Evolutionary conservation across 2,888 invertebrate species (phyloP), one percentile per base, ranked within the genome.

Genomic region (Apodemia mormo): DNA sequence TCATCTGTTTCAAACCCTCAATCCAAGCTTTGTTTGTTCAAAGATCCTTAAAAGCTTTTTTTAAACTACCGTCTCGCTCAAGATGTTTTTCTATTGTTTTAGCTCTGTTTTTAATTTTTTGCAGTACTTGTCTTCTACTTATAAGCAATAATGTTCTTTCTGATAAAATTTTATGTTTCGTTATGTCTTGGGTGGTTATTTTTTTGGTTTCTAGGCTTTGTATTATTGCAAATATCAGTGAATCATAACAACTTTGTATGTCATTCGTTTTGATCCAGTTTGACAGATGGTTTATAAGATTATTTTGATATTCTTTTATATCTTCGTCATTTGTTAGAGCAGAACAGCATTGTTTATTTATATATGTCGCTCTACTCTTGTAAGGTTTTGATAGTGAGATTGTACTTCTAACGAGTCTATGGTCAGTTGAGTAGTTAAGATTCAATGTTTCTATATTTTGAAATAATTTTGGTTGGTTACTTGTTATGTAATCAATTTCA

Each of bases 381-480:
- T 10, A 10, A 10, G 45, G 45, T 10, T 49, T 49, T 49, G 6
- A 10, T 2, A 49, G 45, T 14, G 33, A 10, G 10, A 54, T 12
- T 29, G 52, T 67, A 14, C 10, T 52, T 54, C 69, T 65, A 54
- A 69, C 14, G 2, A 29, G 10, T 40, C 69, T 49, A 30, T 69
- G 69, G 29, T 69, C 65, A 66, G 69, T 54, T 22, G n/a, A 8
- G 66, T 43, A 66, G 49, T 66, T 66, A n/a, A 69, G 2, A 29
- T 66, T 69, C n/a, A 40, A 9, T 7, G 56, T 76, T 73, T 66
- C 9, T 12, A 66, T 65, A 67, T 70, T 61, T 43, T 66, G 29
- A 45, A 70, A 70, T 30, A 58, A 22, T 29, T 66, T 33, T 64
- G 66, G 58, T 29, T 40, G 45, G 49, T 67, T 70, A n/a, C 61